Evolutionary conservation across 2,888 invertebrate genomes (phyloP).

Genomic region (Dryadula phaetusa): DNA sequence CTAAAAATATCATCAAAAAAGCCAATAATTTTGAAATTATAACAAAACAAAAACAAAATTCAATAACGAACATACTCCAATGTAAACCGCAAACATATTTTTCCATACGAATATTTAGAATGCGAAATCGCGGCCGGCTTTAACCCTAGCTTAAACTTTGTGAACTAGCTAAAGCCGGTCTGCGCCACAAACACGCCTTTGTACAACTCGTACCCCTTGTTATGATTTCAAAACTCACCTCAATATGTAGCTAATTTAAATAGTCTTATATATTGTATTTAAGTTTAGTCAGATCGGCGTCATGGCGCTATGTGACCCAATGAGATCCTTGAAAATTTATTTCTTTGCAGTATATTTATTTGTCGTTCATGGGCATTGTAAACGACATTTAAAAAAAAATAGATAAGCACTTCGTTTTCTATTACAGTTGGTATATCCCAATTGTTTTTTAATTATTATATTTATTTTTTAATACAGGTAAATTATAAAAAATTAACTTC

Average conservation of each 20-base stretch:
- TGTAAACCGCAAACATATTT: conserved; percentile 54
- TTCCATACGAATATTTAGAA: conserved; percentile 61
- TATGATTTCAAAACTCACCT: conserved; percentile 59
- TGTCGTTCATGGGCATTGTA: too few species aligned
- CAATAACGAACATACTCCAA: conserved; percentile 33
- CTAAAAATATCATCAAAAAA: not conserved
- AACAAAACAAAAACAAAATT: conserved; percentile 28
- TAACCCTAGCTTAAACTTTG: conserved; percentile 65
- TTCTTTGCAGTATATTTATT: too few species aligned
- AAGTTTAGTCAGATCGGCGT: not conserved
- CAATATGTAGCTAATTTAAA: conserved; percentile 36
- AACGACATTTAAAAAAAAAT: too few species aligned
- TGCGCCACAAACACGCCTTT: conserved; percentile 66
- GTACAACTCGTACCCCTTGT: conserved; percentile 56
- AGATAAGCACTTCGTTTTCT: too few species aligned
- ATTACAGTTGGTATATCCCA: too few species aligned
- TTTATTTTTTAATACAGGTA: too few species aligned
- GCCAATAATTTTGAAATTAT: not conserved
- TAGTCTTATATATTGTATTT: not conserved
- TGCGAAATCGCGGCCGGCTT: conserved; percentile 60
- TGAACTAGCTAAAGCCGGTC: conserved; percentile 62
- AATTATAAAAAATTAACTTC: too few species aligned
- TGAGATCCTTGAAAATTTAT: too few species aligned
- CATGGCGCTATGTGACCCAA: too few species aligned
- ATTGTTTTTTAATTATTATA: too few species aligned